A percentile compares a stretch with the other conserved stretches of the same genome.
Conservation (phyloP, 2,888 invertebrate genomes). For the Mycalesis mineus region DNA sequence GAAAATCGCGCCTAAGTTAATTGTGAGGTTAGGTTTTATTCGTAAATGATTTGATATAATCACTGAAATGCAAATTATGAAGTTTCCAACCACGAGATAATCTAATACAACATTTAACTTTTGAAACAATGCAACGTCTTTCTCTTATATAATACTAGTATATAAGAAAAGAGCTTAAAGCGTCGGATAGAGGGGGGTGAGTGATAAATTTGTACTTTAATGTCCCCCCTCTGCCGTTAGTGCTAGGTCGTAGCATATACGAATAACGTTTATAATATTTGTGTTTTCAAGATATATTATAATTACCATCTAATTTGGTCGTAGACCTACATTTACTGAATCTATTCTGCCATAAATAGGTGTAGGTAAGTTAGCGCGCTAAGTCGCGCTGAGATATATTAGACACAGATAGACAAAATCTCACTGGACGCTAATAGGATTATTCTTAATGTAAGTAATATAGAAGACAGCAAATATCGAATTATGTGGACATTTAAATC, state of each 20-base stretch:
- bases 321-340: constrained; percentile 63
- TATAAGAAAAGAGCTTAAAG: constrained; percentile 64
- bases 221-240: constrained; percentile 49
- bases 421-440: constrained; percentile 56
- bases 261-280: constrained; percentile 53
- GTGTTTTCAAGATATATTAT: constrained; percentile 57
- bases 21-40: constrained; percentile 39
- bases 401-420: constrained; percentile 41
- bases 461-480: constrained; percentile 60
- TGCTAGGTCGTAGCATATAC: constrained; percentile 46
- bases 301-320: constrained; percentile 69
- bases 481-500: constrained; percentile 64
- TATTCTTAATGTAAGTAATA: constrained; percentile 44
- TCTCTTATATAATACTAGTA: constrained; percentile 56
- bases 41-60: constrained; percentile 33
- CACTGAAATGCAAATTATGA: constrained; percentile 32
- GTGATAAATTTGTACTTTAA: constrained; percentile 76
- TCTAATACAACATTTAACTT: constrained; percentile 61
- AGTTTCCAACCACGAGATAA: constrained; percentile 37
- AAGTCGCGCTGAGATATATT: constrained; percentile 30
- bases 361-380: constrained; percentile 36
- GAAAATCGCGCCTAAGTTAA: constrained; percentile 29
- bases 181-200: constrained; percentile 50
- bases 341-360: constrained; percentile 67
- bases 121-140: constrained; percentile 56